Percentiles rank a stretch among this genome's conserved stretches.
phyloP scores from a whole-genome alignment of 92 coral and sea anemone genomes.

The Phenganax marumi region DNA sequence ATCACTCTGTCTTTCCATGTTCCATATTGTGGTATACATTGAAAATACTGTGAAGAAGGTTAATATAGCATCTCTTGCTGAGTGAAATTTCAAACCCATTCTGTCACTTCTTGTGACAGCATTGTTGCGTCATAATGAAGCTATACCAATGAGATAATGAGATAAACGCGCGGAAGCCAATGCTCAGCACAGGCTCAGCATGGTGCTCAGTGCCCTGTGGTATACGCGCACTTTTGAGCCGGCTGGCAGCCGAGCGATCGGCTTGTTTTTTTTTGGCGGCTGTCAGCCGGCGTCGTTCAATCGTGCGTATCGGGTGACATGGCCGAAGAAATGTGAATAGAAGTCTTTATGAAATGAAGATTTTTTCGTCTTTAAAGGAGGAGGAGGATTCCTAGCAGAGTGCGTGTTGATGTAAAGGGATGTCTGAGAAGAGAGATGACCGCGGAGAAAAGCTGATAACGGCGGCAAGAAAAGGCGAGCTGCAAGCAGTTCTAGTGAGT shows the following conservation, averaged over 20 bases:
- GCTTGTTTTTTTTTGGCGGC: no score
- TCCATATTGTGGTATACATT: conserved; percentile 32
- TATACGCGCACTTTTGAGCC: no score
- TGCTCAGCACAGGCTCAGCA: no score
- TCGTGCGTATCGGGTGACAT: neutral
- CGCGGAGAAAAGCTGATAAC: conserved; percentile 84
- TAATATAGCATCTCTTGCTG: conserved; percentile 26
- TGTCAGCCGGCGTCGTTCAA: no score
- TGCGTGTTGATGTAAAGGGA: conserved; percentile 53
- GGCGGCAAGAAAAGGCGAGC: conserved; percentile 86
- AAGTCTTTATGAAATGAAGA: neutral
- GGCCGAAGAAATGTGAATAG: neutral
- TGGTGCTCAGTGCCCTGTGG: no score
- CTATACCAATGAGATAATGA: no score
- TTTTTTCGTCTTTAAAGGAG: neutral
- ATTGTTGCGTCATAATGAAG: no score
- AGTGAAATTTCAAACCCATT: conserved; percentile 29
- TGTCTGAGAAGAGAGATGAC: conserved; percentile 46
- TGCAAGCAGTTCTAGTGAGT: conserved; percentile 77
- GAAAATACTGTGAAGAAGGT: conserved; percentile 20
- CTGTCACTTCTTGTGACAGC: neutral
- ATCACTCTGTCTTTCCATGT: conserved; percentile 30
- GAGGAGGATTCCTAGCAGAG: neutral
- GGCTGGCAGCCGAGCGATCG: no score
- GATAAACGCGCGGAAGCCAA: no score